Evolutionary conservation across 2,888 invertebrate species (phyloP).

Genomic region (Plutella xylostella): DNA sequence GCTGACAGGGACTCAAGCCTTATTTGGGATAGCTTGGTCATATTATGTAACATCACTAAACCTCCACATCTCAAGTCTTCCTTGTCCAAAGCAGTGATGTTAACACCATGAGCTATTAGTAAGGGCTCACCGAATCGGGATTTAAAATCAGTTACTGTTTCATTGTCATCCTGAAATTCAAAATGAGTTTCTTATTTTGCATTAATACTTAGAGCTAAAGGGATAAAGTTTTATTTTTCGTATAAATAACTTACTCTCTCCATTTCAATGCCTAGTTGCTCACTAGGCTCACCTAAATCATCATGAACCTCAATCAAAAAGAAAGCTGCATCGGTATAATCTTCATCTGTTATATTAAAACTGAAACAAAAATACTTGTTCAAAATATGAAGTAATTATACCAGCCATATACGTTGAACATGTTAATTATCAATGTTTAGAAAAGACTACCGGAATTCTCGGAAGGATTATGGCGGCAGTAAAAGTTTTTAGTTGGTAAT

Average conservation of each 20-base stretch:
- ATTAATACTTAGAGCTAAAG: no score
- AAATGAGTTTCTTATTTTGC: background rate
- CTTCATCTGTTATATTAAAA: constrained; percentile 45
- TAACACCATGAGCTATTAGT: constrained; percentile 75
- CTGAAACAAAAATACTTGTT: constrained; percentile 26
- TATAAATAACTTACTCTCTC: constrained; percentile 60
- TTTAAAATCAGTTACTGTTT: constrained; percentile 79
- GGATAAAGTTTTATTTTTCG: background rate
- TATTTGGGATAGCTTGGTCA: constrained; percentile 68
- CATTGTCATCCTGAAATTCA: constrained; percentile 72
- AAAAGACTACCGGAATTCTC: constrained; percentile 2
- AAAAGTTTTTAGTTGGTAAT: background rate
- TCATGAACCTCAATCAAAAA: constrained; percentile 79
- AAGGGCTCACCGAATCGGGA: constrained; percentile 77
- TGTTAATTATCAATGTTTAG: background rate
- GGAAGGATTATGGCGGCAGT: constrained; percentile 3
- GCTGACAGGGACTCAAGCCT: constrained; percentile 72
- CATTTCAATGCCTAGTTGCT: constrained; percentile 81
- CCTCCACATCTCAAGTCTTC: constrained; percentile 83
- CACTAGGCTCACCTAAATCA: constrained; percentile 79
- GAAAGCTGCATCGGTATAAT: constrained; percentile 63
- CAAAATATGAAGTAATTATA: background rate
- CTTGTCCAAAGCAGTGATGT: constrained; percentile 79
- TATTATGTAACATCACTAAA: constrained; percentile 74
- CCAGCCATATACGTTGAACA: no score